phyloP scores from a whole-genome alignment of 2,888 invertebrate genomes.

The Dyspetes luteomarginatus region DNA sequence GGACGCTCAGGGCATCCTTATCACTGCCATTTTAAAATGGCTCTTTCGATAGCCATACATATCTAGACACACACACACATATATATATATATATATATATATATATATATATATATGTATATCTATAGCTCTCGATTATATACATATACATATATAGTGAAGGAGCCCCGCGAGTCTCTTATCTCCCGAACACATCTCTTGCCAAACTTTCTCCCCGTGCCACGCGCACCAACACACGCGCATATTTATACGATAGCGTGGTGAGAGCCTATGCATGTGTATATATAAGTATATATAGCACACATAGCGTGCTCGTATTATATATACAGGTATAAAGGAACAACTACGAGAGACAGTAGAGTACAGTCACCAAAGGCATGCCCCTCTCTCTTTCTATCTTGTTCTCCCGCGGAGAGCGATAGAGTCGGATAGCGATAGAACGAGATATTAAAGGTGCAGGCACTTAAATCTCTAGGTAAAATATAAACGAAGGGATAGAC shows the following conservation, averaged over 20 bases:
- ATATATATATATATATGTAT: background rate
- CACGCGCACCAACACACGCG: constrained; percentile 58
- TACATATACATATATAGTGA: constrained; percentile 11
- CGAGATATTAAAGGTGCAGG: constrained; percentile 46
- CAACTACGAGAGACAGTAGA: constrained; percentile 52
- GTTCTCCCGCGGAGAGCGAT: constrained; percentile 21
- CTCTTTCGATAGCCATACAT: constrained; percentile 35
- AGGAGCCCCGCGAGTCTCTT: constrained; percentile 76
- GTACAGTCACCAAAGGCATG: constrained; percentile 54
- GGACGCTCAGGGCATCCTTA: constrained; percentile 72
- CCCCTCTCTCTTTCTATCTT: constrained; percentile 20
- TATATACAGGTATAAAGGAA: constrained; percentile 29
- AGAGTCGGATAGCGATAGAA: constrained; percentile 20
- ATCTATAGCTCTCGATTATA: background rate
- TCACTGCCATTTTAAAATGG: constrained; percentile 82
- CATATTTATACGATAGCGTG: constrained; percentile 26
- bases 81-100: background rate
- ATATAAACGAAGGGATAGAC: constrained; percentile 37
- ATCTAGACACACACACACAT: background rate
- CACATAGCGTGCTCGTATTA: constrained; percentile 17
- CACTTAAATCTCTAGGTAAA: constrained; percentile 38
- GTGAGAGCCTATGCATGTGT: constrained; percentile 24
- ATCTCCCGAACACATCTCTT: constrained; percentile 83
- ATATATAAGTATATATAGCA: constrained; percentile 13
- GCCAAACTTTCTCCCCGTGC: constrained; percentile 75